Percentiles rank a stretch among this genome's conserved stretches.
Conservation (phyloP, 2,888 invertebrate genomes). For the Metellina segmentata region DNA sequence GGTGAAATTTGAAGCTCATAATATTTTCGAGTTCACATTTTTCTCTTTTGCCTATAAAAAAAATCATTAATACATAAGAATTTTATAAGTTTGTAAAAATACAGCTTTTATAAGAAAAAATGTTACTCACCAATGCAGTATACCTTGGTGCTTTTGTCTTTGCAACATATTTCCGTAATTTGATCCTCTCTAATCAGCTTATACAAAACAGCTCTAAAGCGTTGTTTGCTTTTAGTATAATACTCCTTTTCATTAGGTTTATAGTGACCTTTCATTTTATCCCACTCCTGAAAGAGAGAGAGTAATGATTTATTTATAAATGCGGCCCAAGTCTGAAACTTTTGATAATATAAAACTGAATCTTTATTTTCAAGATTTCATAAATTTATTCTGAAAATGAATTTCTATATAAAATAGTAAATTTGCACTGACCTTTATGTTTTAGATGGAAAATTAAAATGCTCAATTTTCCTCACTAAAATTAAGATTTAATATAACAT, state of each 20-base stretch:
- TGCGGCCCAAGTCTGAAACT: not conserved
- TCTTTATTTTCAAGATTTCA: not conserved
- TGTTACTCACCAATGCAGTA: slow-evolving; percentile 47
- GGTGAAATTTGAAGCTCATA: not conserved
- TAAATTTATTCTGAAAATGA: not conserved
- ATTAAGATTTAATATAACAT: no score
- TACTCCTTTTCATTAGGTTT: slow-evolving; percentile 32
- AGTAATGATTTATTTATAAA: not conserved
- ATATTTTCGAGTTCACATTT: not conserved
- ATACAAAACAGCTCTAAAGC: slow-evolving; percentile 53
- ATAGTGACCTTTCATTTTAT: slow-evolving; percentile 48
- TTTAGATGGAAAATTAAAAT: no score
- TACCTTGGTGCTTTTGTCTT: slow-evolving; percentile 35
- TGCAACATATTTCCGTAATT: not conserved
- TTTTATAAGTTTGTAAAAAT: not conserved
- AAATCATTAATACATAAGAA: no score
- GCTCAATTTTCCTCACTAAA: no score
- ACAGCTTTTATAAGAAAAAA: not conserved
- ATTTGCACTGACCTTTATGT: no score
- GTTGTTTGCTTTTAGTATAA: slow-evolving; percentile 59
- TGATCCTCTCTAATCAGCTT: slow-evolving; percentile 27
- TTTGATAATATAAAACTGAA: not conserved
- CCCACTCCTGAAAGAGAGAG: slow-evolving; percentile 54
- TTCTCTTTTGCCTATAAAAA: not conserved
- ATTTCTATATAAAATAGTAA: no score